These are phyloP conservation scores for Drosophila pseudoananassae DNA, from an alignment of 1,140 invertebrate genomes.

Conservation along the genomic window DNA sequence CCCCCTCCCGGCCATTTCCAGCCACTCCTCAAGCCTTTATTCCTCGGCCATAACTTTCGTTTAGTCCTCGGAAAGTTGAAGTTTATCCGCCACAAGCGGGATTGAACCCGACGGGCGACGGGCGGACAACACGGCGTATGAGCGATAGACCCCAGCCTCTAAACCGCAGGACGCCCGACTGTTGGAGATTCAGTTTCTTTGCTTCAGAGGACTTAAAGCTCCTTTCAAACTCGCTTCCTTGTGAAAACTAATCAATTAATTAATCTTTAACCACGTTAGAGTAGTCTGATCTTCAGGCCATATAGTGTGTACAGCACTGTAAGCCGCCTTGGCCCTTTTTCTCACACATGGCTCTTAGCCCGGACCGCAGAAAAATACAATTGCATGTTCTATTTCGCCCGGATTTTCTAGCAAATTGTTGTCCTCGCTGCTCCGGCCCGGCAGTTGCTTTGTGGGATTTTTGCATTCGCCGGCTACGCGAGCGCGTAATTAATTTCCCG, in stretches of 20 bases:
- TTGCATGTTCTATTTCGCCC: slow-evolving; percentile 37
- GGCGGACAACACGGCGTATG: not conserved
- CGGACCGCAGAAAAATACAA: slow-evolving; percentile 29
- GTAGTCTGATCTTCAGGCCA: no score
- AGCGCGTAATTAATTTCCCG: slow-evolving; percentile 72
- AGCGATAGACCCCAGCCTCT: not conserved
- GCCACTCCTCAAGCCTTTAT: not conserved
- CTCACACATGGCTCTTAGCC: not conserved
- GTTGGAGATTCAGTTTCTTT: no score
- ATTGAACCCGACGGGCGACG: no score
- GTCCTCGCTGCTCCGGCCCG: not conserved
- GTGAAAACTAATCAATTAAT: not conserved
- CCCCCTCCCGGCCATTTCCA: not conserved
- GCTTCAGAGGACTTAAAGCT: no score
- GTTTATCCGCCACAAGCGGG: no score
- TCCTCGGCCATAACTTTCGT: not conserved
- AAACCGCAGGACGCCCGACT: no score
- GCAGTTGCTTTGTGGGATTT: slow-evolving; percentile 41
- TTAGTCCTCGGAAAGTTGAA: no score
- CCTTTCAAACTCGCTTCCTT: no score
- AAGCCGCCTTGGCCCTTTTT: not conserved
- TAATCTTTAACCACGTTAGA: not conserved
- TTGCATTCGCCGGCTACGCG: slow-evolving; percentile 47
- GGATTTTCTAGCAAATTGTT: slow-evolving; percentile 15
- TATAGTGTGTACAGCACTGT: not conserved